Percentiles rank a stretch among this genome's conserved stretches.
phyloP scores from a whole-genome alignment of 2,888 invertebrate species.

The Schizaphis graminum region DNA sequence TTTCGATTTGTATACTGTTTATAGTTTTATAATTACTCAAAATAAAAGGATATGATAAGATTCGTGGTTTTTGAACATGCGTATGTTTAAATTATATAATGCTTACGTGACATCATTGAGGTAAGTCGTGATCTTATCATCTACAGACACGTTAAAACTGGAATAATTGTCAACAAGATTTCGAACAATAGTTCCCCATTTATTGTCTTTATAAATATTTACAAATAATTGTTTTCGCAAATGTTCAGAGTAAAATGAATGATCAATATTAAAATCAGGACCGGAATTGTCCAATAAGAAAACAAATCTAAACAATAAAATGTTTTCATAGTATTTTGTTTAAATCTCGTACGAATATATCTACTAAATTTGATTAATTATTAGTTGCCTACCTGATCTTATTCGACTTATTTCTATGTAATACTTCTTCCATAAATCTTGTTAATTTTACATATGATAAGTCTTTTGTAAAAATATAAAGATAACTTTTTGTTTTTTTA shows the following conservation, averaged over 20 bases:
- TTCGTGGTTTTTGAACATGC: not conserved
- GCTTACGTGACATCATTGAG: slow-evolving; percentile 12
- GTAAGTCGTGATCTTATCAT: not conserved
- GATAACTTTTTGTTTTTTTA: slow-evolving; percentile 24
- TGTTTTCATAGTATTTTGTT: not conserved
- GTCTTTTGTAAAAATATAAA: slow-evolving; percentile 22
- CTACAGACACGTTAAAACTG: not conserved
- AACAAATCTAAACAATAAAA: slow-evolving; percentile 72
- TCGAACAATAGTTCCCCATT: slow-evolving; percentile 78
- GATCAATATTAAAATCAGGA: slow-evolving; percentile 77
- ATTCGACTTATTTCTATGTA: slow-evolving; percentile 23
- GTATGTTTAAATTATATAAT: not conserved
- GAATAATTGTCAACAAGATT: slow-evolving; percentile 23
- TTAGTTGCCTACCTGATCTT: not conserved
- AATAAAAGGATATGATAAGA: not conserved
- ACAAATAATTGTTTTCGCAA: slow-evolving; percentile 81
- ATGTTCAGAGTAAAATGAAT: slow-evolving; percentile 72
- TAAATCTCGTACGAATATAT: not conserved
- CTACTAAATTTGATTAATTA: not conserved
- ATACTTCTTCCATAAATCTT: slow-evolving; percentile 29
- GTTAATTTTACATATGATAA: slow-evolving; percentile 3
- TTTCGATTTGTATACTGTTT: not conserved
- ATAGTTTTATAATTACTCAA: not conserved
- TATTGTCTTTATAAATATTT: slow-evolving; percentile 80
- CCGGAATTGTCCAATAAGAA: slow-evolving; percentile 76